Evolutionary conservation across 1,140 invertebrate genomes (phyloP).

Genomic region (Papilio aristodemus): DNA sequence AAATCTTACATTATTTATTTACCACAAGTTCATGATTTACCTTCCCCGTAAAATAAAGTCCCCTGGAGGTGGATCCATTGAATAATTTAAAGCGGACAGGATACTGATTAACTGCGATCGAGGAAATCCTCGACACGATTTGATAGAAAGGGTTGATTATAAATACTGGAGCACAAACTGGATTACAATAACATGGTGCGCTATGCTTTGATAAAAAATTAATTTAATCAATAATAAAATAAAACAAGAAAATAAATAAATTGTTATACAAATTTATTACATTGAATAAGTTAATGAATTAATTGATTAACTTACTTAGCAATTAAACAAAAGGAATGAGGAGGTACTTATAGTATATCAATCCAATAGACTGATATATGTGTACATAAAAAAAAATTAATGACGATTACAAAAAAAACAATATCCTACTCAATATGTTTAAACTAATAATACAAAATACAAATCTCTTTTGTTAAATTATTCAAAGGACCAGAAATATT

Average conservation of each 20-base stretch:
- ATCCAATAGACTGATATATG: no score
- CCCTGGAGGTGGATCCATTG: not conserved
- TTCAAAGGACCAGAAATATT: conserved; percentile 6
- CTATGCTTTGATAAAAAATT: not conserved
- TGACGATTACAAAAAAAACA: not conserved
- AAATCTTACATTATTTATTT: not conserved
- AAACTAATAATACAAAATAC: not conserved
- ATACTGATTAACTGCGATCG: not conserved
- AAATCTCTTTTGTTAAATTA: not conserved
- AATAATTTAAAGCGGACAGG: not conserved
- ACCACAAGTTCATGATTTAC: not conserved
- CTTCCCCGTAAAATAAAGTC: not conserved
- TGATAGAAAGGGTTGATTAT: not conserved
- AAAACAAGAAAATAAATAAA: not conserved
- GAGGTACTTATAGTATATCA: no score
- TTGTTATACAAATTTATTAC: no score
- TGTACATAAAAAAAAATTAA: no score
- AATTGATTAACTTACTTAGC: no score
- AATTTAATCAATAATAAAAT: not conserved
- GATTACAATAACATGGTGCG: not conserved
- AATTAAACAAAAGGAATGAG: no score
- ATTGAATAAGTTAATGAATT: no score
- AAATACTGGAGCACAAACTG: conserved; percentile 3
- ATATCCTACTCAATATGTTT: not conserved
- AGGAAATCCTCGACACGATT: not conserved